A percentile compares a stretch with the other conserved stretches of the same genome.
These are phyloP conservation scores for Eubasilissa splendida DNA, from an alignment of 2,888 invertebrate genomes.

Conservation along the genomic window DNA sequence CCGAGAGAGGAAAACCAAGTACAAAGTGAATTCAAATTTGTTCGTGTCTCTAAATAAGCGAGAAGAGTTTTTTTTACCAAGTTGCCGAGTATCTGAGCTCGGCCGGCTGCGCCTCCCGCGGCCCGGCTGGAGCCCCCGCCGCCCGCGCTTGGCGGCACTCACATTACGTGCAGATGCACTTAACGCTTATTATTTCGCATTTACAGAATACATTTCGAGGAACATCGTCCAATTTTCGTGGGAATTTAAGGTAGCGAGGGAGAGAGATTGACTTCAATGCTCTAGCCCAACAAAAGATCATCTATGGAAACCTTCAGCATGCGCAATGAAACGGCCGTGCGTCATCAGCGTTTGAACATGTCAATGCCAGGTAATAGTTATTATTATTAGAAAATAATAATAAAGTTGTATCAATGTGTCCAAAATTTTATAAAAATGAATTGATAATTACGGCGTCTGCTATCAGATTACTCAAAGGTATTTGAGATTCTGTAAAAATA, in stretches of 20 bases:
- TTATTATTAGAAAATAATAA: no score
- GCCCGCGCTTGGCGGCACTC: conserved; percentile 5
- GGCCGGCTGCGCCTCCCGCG: not conserved
- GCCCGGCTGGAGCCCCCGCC: not conserved
- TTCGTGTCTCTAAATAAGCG: not conserved
- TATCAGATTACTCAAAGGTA: no score
- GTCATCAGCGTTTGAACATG: no score
- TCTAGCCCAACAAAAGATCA: no score
- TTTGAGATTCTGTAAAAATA: no score
- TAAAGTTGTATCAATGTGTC: no score
- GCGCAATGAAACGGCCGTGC: no score
- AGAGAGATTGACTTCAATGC: not conserved
- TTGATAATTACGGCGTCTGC: no score
- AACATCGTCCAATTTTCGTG: conserved; percentile 12
- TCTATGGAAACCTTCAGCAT: no score
- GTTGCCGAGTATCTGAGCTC: conserved; percentile 1
- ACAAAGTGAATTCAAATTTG: not conserved
- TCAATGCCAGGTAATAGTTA: no score
- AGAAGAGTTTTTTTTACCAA: conserved; percentile 2
- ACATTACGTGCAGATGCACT: conserved; percentile 13
- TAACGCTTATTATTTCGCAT: conserved; percentile 21
- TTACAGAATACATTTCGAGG: conserved; percentile 20
- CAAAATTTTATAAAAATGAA: no score
- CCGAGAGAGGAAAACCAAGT: not conserved
- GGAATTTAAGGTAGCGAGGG: not conserved